Evolutionary conservation across 2,113 vertebrate genomes (phyloP).

Genomic region (Bolborhynchus lineola): DNA sequence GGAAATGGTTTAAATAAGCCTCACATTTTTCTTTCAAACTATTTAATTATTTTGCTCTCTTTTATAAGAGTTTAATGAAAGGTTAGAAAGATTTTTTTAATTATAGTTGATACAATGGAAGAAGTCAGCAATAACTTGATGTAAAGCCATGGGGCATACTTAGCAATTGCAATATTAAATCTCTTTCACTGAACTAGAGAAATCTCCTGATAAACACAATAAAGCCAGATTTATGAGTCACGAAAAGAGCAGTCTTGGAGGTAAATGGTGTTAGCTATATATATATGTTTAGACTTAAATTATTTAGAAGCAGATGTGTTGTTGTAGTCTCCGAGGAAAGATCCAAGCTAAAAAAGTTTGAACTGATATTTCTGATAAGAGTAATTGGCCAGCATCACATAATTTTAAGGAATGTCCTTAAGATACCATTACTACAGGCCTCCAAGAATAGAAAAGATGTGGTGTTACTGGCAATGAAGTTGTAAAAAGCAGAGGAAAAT

Average conservation of each 20-base stretch:
- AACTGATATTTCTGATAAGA: not conserved
- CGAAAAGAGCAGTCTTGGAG: not conserved
- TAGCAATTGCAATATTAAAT: slow-evolving; percentile 19
- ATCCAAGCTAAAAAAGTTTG: not conserved
- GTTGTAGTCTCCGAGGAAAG: not conserved
- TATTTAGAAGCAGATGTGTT: not conserved
- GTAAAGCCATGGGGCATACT: no score
- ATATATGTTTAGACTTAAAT: not conserved
- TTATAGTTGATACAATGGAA: no score
- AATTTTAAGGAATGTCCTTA: not conserved
- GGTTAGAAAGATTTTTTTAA: no score
- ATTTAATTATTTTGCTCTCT: no score
- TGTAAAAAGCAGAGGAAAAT: not conserved
- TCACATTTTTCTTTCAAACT: no score
- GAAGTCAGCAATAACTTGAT: no score
- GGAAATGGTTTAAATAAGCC: no score
- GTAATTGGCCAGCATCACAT: not conserved
- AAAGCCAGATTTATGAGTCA: not conserved
- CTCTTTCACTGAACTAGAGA: not conserved
- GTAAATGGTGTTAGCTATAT: not conserved
- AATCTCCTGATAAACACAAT: not conserved
- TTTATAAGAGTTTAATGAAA: no score
- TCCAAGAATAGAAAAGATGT: not conserved
- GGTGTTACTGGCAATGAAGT: not conserved
- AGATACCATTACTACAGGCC: not conserved